Evolutionary conservation across 2,113 vertebrate genomes (phyloP).

Genomic region (Phyllostomus discolor): DNA sequence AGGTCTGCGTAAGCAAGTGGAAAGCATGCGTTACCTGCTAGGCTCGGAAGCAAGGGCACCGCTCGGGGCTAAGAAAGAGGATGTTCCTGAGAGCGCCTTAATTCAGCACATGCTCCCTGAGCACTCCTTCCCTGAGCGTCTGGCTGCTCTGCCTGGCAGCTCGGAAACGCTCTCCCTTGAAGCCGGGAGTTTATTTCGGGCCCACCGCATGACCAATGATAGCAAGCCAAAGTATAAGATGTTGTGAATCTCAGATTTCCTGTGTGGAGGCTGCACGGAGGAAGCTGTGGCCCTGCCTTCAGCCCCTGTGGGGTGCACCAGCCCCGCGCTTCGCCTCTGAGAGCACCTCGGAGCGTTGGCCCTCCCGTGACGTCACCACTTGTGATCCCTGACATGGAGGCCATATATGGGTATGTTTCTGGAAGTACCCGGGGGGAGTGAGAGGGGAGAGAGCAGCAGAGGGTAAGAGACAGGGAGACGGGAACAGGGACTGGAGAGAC

Average conservation of each 20-base stretch:
- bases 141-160: conserved; percentile 78
- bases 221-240: conserved; percentile 84
- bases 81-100: conserved; percentile 68
- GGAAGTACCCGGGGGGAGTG: conserved; percentile 69
- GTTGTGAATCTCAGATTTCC: conserved; percentile 84
- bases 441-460: conserved; percentile 28
- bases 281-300: conserved; percentile 64
- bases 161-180: conserved; percentile 78
- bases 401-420: conserved; percentile 87
- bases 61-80: conserved; percentile 30
- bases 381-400: conserved; percentile 79
- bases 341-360: conserved; percentile 72
- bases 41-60: conserved; percentile 61
- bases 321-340: conserved; percentile 62
- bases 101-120: conserved; percentile 74
- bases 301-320: conserved; percentile 61
- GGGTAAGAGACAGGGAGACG: not conserved
- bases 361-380: conserved; percentile 79
- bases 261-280: conserved; percentile 68
- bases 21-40: conserved; percentile 83
- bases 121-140: conserved; percentile 72
- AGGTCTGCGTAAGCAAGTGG: conserved; percentile 10
- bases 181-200: conserved; percentile 86
- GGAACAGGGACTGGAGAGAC: not conserved
- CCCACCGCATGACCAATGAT: conserved; percentile 84